phyloP scores from a whole-genome alignment of 2,113 vertebrate genomes.

The Centropus bengalensis region DNA sequence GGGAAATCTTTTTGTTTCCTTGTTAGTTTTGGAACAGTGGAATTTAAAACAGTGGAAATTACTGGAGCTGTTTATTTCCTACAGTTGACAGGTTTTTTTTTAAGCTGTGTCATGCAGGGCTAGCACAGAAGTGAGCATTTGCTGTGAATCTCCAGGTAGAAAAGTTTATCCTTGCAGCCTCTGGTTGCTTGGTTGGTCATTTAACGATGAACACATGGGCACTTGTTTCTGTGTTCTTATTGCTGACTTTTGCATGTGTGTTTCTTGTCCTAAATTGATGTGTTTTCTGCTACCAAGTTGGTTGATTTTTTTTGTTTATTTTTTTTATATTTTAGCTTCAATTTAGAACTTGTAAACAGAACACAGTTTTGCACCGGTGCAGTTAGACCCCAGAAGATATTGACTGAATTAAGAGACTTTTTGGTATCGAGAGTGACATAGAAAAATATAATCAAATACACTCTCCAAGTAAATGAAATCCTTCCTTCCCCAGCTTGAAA shows the following conservation, averaged over 20 bases:
- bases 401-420: not conserved
- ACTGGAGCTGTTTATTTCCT: not conserved
- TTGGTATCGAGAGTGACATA: not conserved
- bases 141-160: not conserved
- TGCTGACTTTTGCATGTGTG: not conserved
- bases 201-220: not conserved
- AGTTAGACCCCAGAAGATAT: not conserved
- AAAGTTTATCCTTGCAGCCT: not conserved
- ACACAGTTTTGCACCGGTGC: not conserved
- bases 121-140: not conserved
- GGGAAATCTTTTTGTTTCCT: not conserved
- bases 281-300: accelerated
- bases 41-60: not conserved
- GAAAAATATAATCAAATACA: not conserved
- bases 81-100: not conserved
- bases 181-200: not conserved
- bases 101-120: not conserved
- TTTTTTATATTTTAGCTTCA: not conserved
- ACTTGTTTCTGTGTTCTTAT: not conserved
- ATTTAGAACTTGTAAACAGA: not conserved
- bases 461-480: not conserved
- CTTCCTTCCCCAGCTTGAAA: too few species aligned
- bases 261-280: too few species aligned
- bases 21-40: not conserved
- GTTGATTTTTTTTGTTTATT: not conserved